Percentiles rank a stretch among this genome's conserved stretches.
These are phyloP conservation scores for Lepidostoma basale DNA, from an alignment of 1,140 invertebrate genomes.

Conservation along the genomic window DNA sequence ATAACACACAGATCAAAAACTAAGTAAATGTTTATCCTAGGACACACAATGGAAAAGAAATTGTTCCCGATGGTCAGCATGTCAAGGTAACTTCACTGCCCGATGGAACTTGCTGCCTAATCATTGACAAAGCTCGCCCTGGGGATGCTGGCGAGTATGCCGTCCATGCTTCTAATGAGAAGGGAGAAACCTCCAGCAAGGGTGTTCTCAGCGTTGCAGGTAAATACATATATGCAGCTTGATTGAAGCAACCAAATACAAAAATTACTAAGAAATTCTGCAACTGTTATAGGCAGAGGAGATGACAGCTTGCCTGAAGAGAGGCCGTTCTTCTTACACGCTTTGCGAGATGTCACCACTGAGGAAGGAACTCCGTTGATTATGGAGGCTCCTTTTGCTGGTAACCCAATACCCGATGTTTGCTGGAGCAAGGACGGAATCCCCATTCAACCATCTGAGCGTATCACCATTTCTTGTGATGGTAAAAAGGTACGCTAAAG, in stretches of 20 bases:
- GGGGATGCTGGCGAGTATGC: slow-evolving; percentile 78
- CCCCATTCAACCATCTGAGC: slow-evolving; percentile 68
- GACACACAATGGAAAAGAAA: slow-evolving; percentile 75
- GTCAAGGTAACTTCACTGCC: slow-evolving; percentile 69
- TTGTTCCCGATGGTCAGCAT: slow-evolving; percentile 75
- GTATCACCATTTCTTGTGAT: slow-evolving; percentile 75
- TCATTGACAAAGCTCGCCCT: slow-evolving; percentile 68
- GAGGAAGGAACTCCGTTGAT: slow-evolving; percentile 77
- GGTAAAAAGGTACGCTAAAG: slow-evolving; percentile 68
- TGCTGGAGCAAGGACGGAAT: slow-evolving; percentile 82
- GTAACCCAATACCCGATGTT: slow-evolving; percentile 87
- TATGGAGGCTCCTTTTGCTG: slow-evolving; percentile 73
- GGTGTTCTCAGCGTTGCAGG: slow-evolving; percentile 71
- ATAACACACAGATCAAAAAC: too few species aligned
- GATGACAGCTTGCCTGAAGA: slow-evolving; percentile 70
- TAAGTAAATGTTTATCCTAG: too few species aligned
- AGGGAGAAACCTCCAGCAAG: slow-evolving; percentile 72
- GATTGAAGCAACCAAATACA: too few species aligned
- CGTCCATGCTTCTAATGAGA: slow-evolving; percentile 75
- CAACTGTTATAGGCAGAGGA: slow-evolving; percentile 57
- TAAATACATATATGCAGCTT: too few species aligned
- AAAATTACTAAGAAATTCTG: not conserved
- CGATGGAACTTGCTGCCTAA: slow-evolving; percentile 70
- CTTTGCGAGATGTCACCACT: slow-evolving; percentile 72
- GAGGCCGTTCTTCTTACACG: slow-evolving; percentile 75